Percentiles rank a stretch among this genome's conserved stretches.
Conservation (phyloP, 2,888 invertebrate species). For the Neoscelio sp. region DNA sequence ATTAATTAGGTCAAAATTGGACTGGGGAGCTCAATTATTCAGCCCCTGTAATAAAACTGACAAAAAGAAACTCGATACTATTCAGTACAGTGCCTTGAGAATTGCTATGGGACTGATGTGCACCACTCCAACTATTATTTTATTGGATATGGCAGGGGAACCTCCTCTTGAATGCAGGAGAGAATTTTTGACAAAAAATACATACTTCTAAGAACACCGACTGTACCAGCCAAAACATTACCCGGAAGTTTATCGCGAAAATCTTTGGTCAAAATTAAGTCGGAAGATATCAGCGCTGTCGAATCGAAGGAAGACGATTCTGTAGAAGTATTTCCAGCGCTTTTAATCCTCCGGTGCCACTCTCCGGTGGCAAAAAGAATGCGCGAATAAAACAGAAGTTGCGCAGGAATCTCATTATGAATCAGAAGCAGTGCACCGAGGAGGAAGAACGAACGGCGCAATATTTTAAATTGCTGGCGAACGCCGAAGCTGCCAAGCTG, state of each 20-base stretch:
- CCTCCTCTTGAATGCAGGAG: neutral
- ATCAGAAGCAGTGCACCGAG: too few relatives aligned
- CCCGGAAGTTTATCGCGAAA: too few relatives aligned
- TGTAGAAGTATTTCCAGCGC: conserved; percentile 62
- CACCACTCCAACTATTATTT: neutral
- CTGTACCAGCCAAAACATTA: too few relatives aligned
- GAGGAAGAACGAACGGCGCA: conserved; percentile 80
- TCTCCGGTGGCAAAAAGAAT: conserved; percentile 86
- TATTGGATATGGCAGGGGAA: neutral
- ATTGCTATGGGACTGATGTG: neutral
- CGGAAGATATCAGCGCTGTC: too few relatives aligned
- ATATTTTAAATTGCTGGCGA: conserved; percentile 83
- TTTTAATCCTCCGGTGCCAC: conserved; percentile 84
- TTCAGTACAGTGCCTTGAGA: neutral
- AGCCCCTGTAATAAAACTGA: neutral
- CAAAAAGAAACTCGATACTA: neutral
- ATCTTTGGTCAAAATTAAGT: too few relatives aligned
- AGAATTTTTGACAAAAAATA: neutral
- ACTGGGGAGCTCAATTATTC: neutral
- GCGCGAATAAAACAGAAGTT: conserved; percentile 84
- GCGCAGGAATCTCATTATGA: conserved; percentile 75
- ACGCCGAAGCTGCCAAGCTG: conserved; percentile 85
- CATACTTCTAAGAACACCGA: too few relatives aligned
- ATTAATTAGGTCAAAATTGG: neutral
- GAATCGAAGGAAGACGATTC: neutral